Conservation (phyloP, 2,797 vertebrate species). For the Tarsius wallacei region DNA sequence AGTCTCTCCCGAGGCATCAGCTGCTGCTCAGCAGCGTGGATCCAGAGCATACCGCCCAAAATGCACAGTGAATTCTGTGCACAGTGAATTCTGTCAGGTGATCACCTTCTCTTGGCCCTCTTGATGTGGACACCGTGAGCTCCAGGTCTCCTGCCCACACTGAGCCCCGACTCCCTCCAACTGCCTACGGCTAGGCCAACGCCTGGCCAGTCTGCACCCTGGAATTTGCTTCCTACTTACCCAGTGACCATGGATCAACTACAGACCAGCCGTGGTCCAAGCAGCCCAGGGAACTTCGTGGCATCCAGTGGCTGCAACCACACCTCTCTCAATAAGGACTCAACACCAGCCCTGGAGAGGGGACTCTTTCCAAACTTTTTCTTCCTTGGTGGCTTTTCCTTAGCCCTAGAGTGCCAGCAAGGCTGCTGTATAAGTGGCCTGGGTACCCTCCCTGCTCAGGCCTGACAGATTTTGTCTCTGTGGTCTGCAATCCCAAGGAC, state of each 20-base stretch:
- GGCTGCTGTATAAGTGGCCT: constrained; percentile 90
- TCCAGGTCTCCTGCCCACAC: background rate
- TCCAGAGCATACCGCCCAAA: no score
- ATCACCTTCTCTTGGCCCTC: background rate
- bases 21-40: background rate
- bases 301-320: background rate
- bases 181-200: background rate
- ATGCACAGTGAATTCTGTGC: no score
- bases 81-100: no score
- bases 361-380: background rate
- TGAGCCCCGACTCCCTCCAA: background rate
- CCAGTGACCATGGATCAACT: background rate
- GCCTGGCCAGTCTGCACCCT: background rate
- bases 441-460: no score
- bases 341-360: background rate
- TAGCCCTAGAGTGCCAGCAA: constrained; percentile 82
- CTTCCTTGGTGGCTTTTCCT: no score
- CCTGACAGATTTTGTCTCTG: background rate
- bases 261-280: background rate
- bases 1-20: background rate
- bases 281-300: background rate
- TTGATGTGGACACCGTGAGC: rapidly evolving
- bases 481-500: background rate
- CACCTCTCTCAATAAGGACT: background rate
- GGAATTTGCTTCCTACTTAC: background rate